A percentile compares a stretch with the other conserved stretches of the same genome.
phyloP scores from a whole-genome alignment of 2,888 invertebrate genomes.

The Peribatodes rhomboidaria region DNA sequence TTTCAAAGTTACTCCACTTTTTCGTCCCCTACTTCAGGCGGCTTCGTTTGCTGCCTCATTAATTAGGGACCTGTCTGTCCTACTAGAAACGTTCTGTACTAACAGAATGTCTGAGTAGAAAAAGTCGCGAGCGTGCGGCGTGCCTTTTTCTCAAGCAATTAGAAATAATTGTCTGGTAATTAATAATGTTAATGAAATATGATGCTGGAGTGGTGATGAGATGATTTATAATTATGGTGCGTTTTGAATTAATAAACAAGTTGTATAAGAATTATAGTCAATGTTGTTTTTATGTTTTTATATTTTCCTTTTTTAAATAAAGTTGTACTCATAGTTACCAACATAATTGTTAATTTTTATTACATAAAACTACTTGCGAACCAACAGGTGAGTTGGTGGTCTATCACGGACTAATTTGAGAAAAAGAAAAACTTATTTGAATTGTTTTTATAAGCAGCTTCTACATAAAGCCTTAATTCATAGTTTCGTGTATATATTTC shows the following conservation, averaged over 20 bases:
- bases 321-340: no score
- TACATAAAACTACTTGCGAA: no score
- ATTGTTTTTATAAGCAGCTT: no score
- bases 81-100: conserved; percentile 20
- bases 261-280: not conserved
- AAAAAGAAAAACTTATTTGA: no score
- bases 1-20: conserved; percentile 59
- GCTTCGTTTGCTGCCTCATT: conserved; percentile 72
- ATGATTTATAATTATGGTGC: not conserved
- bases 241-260: not conserved
- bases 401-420: no score
- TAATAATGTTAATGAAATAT: conserved; percentile 30
- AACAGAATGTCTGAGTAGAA: conserved; percentile 11
- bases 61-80: conserved; percentile 72
- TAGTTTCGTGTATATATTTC: no score
- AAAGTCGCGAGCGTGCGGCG: conserved; percentile 19
- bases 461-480: no score
- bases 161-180: conserved; percentile 22
- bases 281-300: no score
- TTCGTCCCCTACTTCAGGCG: conserved; percentile 68
- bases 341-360: no score
- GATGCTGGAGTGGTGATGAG: not conserved
- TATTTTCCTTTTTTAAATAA: no score
- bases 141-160: conserved; percentile 27
- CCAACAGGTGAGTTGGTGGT: no score